Conservation (phyloP, 2,888 invertebrate genomes). For the Yponomeuta plumbellus region DNA sequence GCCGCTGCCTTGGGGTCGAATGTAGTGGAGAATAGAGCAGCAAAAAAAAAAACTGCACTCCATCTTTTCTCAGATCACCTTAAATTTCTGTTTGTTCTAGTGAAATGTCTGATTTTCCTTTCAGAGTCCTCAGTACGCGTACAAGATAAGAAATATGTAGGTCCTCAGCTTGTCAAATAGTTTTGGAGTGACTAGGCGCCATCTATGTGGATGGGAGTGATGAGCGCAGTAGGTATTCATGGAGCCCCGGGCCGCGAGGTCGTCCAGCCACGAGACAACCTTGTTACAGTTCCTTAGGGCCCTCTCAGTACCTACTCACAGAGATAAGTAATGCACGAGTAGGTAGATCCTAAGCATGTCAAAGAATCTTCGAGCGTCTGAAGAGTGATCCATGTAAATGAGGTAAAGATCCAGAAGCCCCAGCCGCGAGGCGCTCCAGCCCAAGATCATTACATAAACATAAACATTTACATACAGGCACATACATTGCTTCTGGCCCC, state of each 20-base stretch:
- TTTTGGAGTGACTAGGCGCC: constrained; percentile 16
- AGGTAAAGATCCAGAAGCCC: constrained; percentile 35
- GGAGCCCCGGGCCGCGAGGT: constrained; percentile 30
- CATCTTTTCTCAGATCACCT: no score
- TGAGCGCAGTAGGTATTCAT: constrained; percentile 24
- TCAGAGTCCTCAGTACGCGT: no score
- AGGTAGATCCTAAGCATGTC: no score
- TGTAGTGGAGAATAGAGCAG: no score
- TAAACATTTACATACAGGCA: no score
- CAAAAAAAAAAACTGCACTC: no score
- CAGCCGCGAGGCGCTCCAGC: constrained; percentile 28
- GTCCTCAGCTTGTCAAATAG: constrained; percentile 33
- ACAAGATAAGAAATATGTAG: constrained; percentile 34
- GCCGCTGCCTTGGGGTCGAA: no score
- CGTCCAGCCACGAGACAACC: constrained; percentile 25
- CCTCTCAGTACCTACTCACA: constrained; percentile 49
- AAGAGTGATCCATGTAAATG: constrained; percentile 33
- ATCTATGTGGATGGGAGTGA: constrained; percentile 39
- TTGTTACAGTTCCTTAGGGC: no score
- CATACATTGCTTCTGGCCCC: no score
- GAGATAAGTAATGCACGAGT: constrained; percentile 48
- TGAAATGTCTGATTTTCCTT: no score
- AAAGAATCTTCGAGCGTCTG: constrained; percentile 41
- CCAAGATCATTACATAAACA: constrained; percentile 36
- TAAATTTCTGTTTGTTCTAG: no score